Base-by-base conservation (phyloP, 2,888 invertebrate species). In the Lypha dubia region DNA sequence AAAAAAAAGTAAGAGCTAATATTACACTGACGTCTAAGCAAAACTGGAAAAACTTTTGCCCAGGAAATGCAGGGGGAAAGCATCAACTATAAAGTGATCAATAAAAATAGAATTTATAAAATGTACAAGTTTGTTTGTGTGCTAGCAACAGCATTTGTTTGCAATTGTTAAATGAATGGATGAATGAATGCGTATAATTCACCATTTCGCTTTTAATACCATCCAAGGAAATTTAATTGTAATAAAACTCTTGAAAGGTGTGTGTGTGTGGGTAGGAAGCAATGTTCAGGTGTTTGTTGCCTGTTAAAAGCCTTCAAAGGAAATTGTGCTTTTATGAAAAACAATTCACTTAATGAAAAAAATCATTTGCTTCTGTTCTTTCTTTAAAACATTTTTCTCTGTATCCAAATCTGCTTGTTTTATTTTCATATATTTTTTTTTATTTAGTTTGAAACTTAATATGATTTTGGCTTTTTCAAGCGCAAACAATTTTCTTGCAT, bases 121-220 rank as follows among this genome's bases (percentile, higher is more conserved):
- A 41, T 65, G 49, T 44, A n/a, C 44, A 2, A 15, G 8, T 24
- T 1, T 51, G 56, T 44, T 7, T 28, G 41, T 71, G 20, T 44
- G 20, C 13, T 4, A 15, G 1, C 22, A 53, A 20, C 8, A 17
- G 46, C 46, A 32, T 32, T 22, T 53, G 35, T 53, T 49, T 71
- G 38, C 15, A 49, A 60, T 53, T 44, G 17, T 24, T 60, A n/a
- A 11, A 22, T 7, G 13, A 35, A 79, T n/a, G 8, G 86, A 89
- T 89, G 87, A n/a, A n/a, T 87, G 41, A 13, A 89, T 88, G 88
- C 88, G 88, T 88, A 90, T 89, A 88, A 86, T 88, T 89, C 88
- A 88, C 85, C 86, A 41, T 83, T 65, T 56, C 20, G 65, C 49
- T 71, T 46, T 22, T 11, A 17, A 53, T 44, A 68, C 44, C 65